Evolutionary conservation across 2,888 invertebrate species (phyloP).

Genomic region (Aradus depressus): DNA sequence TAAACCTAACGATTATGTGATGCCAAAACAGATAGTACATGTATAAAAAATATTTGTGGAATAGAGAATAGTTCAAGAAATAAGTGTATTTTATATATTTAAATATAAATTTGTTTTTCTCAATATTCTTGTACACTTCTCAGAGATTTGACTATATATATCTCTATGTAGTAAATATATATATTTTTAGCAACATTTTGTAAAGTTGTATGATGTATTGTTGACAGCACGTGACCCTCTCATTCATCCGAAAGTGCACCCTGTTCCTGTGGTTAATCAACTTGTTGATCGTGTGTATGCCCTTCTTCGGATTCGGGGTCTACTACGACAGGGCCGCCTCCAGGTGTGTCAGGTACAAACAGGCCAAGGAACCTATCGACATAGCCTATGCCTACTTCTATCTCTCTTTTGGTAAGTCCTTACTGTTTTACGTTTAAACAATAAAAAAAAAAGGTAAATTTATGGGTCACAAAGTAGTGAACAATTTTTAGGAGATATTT

Average conservation of each 20-base stretch:
- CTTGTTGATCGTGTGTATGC: constrained; percentile 58
- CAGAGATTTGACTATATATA: too few relatives aligned
- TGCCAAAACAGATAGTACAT: too few relatives aligned
- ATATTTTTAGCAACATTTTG: not conserved
- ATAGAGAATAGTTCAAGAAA: too few relatives aligned
- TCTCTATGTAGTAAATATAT: too few relatives aligned
- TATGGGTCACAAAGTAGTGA: too few relatives aligned
- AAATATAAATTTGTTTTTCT: too few relatives aligned
- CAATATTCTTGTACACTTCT: too few relatives aligned
- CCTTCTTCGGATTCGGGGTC: constrained; percentile 60
- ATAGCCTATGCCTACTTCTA: constrained; percentile 64
- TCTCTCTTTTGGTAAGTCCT: constrained; percentile 57
- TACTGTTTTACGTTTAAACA: not conserved
- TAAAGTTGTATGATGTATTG: constrained; percentile 23
- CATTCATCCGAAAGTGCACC: constrained; percentile 58
- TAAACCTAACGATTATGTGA: too few relatives aligned
- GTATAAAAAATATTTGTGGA: too few relatives aligned
- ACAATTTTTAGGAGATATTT: too few relatives aligned
- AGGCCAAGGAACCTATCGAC: constrained; percentile 52
- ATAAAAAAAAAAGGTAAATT: not conserved
- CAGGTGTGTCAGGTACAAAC: constrained; percentile 58
- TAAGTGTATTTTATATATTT: too few relatives aligned
- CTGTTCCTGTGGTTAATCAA: constrained; percentile 57
- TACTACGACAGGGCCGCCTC: constrained; percentile 48
- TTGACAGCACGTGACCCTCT: constrained; percentile 68